Base-by-base conservation (phyloP, 2,888 invertebrate genomes). In the Dysmachus trigonus region DNA sequence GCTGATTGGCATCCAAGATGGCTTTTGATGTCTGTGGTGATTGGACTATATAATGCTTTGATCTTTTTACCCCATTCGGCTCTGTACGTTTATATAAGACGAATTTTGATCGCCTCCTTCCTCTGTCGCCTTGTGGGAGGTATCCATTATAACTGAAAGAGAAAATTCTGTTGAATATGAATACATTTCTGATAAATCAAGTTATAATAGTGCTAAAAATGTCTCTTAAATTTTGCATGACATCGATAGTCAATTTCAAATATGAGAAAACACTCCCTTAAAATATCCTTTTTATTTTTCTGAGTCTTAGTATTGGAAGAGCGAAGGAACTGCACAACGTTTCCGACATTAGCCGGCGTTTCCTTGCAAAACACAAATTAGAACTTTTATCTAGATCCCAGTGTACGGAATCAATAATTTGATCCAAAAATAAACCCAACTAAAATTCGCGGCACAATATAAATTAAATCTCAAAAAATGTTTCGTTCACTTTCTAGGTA, bases 1-100 rank as follows among this genome's bases (percentile, higher is more conserved):
- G 98, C 92, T 98, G 98, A 91, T 95, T 96, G 88, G 96, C 95
- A 93, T 99, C 97, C 91, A 98, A 94, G 90, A 99, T 98, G 88
- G 98, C 98, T 94, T 98, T 96, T 90, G 98, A 97, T 91, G 96
- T 96, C 93, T 98, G 98, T 85, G 98, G 98, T 85, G 98, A 98
- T 93, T 97, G 97, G 89, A 99, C 98, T 89, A 98, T 96, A 92
- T 99, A 99, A 93, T 98, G 98, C 92, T 97, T 97, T 88, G 97
- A 97, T 89, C 98, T 95, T 90, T 97, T 97, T 83, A 99, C 98
- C 86, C 99, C 99, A 93, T 98, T 98, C 87, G 98, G 94, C 89
- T 95, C 94, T 88, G 95, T 94, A 89, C 98, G 94, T 92, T 97
- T 96, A 93, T 95, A 96, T 87, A 99, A 93, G 88, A 98, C 95